Base-by-base conservation (phyloP, 2,888 invertebrate species). In the Zhuqinia jingwanae region DNA sequence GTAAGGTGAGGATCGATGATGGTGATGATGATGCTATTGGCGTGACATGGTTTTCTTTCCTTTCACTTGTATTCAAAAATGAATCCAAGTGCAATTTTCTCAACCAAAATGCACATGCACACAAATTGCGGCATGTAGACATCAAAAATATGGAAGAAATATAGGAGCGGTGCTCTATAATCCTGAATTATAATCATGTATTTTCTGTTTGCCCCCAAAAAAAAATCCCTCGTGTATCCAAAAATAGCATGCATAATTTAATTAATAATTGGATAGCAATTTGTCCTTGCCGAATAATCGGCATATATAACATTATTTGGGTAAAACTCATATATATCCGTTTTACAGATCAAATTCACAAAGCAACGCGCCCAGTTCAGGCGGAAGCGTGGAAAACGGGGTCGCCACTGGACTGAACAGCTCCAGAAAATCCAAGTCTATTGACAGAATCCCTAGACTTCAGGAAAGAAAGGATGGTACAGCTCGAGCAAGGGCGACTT, bases 281-380 rank as follows among this genome's bases (percentile, higher is more conserved):
- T n/a, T n/a, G n/a, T n/a, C n/a, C n/a, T n/a, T n/a, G n/a, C n/a
- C n/a, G n/a, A n/a, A n/a, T n/a, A n/a, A n/a, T n/a, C n/a, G n/a
- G n/a, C n/a, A n/a, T n/a, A n/a, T n/a, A n/a, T n/a, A n/a, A n/a
- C n/a, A n/a, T n/a, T n/a, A n/a, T n/a, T n/a, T n/a, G n/a, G n/a
- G n/a, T n/a, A n/a, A n/a, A n/a, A n/a, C n/a, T n/a, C n/a, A n/a
- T n/a, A n/a, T n/a, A n/a, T n/a, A n/a, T n/a, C n/a, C n/a, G n/a
- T n/a, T 53, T 70, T 70, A 27, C 85, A 90, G 90, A 76, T 90
- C 90, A n/a, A 90, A 90, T 75, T 90, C 90, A n/a, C 90, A 90
- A 77, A 90, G 89, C 65, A 90, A 90, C 83, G 75, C 87, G 6
- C 87, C 86, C n/a, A 89, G 90, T 11, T 88, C 90, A 73, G 88